Base-by-base conservation (phyloP, 2,113 vertebrate genomes). In the Psittacus erithacus region DNA sequence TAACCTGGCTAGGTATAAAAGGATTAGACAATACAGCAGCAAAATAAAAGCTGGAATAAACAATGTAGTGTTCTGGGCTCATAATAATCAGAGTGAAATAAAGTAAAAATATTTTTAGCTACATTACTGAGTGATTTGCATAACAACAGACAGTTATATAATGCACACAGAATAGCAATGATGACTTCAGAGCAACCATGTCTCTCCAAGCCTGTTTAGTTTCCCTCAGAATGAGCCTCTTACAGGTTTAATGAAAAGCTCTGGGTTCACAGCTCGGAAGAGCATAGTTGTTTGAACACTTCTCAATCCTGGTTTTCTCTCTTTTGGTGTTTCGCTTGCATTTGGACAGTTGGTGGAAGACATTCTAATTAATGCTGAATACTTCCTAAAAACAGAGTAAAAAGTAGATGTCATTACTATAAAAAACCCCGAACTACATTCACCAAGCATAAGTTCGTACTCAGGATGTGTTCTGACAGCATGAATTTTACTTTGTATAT, bases 231-330 rank as follows among this genome's bases (percentile, higher is more conserved):
- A 95, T 2, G 1, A 88, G 62, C 46, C 41, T 84, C 99, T 99
- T 98, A 99, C 99, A 39, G 99, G 99, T 97, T 98, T 99, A 80
- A 99, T 99, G 98, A 99, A 99, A 92, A 99, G 99, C 93, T 99
- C 99, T 5, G 99, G 99, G 93, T 99, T 99, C 64, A 99, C 97
- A 10, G 98, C 99, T 78, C 99, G 97, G 97, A 99, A 99, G 33
- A 99, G 97, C 6, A 98, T 98, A 31, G 99, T 99, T n/a, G 99
- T 99, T 68, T 86, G 97, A 2, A 97, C 97, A 1, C 96, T 98
- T 81, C 98, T 98, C 91, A 99, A 97, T 41, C 99, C 99, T 6
- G 98, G 98, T 8, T 86, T 98, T 92, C 97, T 98, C 35, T 98
- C 98, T 86, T 93, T 97, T 20, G 92, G 35, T 17, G 67, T n/a